These are phyloP conservation scores for Sinocyclocheilus rhinocerous DNA, from an alignment of 2,113 vertebrate genomes.

Conservation along the genomic window DNA sequence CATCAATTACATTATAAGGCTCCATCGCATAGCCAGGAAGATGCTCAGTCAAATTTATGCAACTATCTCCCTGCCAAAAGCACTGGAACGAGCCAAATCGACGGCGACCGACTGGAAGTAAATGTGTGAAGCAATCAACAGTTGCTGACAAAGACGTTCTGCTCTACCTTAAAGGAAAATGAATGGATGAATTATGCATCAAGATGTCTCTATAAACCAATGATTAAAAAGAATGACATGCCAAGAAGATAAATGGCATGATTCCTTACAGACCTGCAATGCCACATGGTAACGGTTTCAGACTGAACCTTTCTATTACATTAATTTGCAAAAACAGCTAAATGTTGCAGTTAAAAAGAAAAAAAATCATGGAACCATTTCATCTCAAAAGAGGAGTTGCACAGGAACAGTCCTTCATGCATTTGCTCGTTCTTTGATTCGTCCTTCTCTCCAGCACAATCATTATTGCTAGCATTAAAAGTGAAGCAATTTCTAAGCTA, in stretches of 20 bases:
- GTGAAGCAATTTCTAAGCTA: neutral
- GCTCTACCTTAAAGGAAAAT: slow-evolving; percentile 25
- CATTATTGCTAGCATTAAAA: neutral
- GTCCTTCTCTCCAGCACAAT: neutral
- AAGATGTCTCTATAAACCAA: slow-evolving; percentile 18
- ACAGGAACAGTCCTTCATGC: neutral
- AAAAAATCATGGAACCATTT: neutral
- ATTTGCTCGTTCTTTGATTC: neutral
- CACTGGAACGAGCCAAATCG: slow-evolving; percentile 37
- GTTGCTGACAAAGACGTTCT: slow-evolving; percentile 50
- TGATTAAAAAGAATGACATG: slow-evolving; percentile 42
- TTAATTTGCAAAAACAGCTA: neutral
- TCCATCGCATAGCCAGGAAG: slow-evolving; percentile 33
- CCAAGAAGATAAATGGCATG: slow-evolving; percentile 2
- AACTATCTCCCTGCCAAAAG: slow-evolving; percentile 46
- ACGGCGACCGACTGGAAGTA: slow-evolving; percentile 37
- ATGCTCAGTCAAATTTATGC: slow-evolving; percentile 52
- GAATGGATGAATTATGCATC: slow-evolving; percentile 32
- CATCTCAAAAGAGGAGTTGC: neutral
- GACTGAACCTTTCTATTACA: slow-evolving; percentile 48
- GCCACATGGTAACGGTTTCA: slow-evolving; percentile 28
- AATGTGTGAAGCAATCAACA: slow-evolving; percentile 43
- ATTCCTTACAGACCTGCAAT: neutral
- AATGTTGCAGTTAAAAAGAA: neutral
- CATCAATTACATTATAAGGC: slow-evolving; percentile 55